Base-by-base conservation (phyloP, 1,140 invertebrate genomes). In the Diploscapter pachys region DNA sequence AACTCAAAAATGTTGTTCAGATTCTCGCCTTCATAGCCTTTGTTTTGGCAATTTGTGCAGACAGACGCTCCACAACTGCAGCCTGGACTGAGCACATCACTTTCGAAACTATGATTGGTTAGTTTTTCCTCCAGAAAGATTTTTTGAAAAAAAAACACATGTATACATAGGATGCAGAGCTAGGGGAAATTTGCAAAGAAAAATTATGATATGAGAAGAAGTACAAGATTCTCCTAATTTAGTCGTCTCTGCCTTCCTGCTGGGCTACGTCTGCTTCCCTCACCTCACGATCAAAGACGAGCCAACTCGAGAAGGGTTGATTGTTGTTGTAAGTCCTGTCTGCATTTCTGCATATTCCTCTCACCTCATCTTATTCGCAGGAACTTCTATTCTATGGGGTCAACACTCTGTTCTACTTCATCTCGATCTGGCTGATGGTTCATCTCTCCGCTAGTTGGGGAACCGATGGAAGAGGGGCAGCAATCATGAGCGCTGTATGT, bases 21-120 rank as follows among this genome's bases (percentile, higher is more conserved):
- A 62, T 78, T 56, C 76, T 84, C 8, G 78, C 84, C 4, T 84
- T 84, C 62, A 75, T 85, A 48, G 73, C 82, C 4, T 85, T 85
- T 65, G 81, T 85, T 67, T 73, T 85, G 48, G 79, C 83, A 5
- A 85, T 85, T 73, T 85, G 83, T 71, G 70, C 83, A 8, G 83
- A 84, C 75, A 77, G 83, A 49, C 65, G 81, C 11, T 82, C 82
- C 57, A 85, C 83, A 8, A 81, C 73, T 8, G 75, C 81, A 8
- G 83, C 84, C 11, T 85, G 84, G 84, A 79, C 82, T 53, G 83
- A 85, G 66, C 84, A 85, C 71, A 85, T 85, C 57, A 74, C 84
- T 9, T 85, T 85, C 66, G 83, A 85, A 74, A 79, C 79, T 13
- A 79, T 85, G 57, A 64, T 85, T 31, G 31, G 31, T 31, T 31